Base-by-base conservation (phyloP, 2,888 invertebrate genomes). In the Andrena trimmerana region DNA sequence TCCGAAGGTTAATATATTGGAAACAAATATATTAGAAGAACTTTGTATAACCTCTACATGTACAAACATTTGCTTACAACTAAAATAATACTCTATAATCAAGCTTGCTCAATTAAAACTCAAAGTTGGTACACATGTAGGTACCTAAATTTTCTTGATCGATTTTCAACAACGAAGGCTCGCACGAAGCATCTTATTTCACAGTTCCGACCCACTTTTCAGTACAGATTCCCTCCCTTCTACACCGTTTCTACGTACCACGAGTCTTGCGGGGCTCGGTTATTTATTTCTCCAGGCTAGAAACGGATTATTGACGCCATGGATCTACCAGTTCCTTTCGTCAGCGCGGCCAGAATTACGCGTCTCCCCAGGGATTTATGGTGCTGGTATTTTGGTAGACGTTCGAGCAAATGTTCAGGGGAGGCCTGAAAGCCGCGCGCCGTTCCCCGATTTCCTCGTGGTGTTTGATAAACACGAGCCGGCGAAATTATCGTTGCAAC, bases 361-460 rank as follows among this genome's bases (percentile, higher is more conserved):
- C 42, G 42, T 31, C 31, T 57, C 24, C 42, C 13, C n/a, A 8
- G 2, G 36, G 36, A 74, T 74, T 78, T 66, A 59, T 52, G 50
- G 70, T 2, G 10, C 29, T 42, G 60, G 50, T 78, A 52, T 76
- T 76, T 48, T 59, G 48, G 29, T 42, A 57, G 68, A 60, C 69
- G 60, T 48, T 20, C 6, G 48, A n/a, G 36, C 57, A 36, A 52
- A 73, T 42, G 73, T 66, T 57, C n/a, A 8, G 66, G n/a, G 42
- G 29, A 31, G n/a, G 36, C n/a, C 42, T 24, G 57, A 27, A 57
- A 20, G 31, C 29, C 4, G 13, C 67, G 50, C 50, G 52, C 48
- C 52, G 31, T 31, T 24, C 20, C 27, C 24, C 33, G 36, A 20
- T 36, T 3, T 16, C 65, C 27, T 50, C 66, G 29, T 7, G 7